phyloP scores from a whole-genome alignment of 2,113 vertebrate species.

The Corythoichthys haematopterus region DNA sequence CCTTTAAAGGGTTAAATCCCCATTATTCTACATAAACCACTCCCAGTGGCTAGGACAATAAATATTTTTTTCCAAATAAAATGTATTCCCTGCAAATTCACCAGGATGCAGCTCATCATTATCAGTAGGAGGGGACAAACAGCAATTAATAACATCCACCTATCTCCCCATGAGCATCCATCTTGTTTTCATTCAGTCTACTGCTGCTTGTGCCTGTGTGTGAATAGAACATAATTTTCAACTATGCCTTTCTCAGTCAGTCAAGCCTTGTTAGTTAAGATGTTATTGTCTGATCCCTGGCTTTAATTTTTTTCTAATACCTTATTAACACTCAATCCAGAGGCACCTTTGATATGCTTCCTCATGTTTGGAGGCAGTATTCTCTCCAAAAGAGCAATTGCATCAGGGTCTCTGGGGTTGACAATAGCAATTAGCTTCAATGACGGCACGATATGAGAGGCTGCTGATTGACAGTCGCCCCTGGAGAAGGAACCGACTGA shows the following conservation, averaged over 20 bases:
- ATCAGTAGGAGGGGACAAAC: constrained; percentile 82
- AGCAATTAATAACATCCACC: constrained; percentile 82
- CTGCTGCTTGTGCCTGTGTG: constrained; percentile 45
- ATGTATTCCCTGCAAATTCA: constrained; percentile 85
- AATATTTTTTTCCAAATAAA: constrained; percentile 85
- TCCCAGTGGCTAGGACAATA: constrained; percentile 82
- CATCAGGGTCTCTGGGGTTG: constrained; percentile 66
- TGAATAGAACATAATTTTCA: constrained; percentile 38
- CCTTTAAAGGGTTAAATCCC: constrained; percentile 71
- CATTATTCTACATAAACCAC: constrained; percentile 78
- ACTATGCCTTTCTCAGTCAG: constrained; percentile 32
- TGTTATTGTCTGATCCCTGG: constrained; percentile 55
- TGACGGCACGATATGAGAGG: constrained; percentile 63
- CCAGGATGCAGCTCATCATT: constrained; percentile 82
- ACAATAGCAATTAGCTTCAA: constrained; percentile 74
- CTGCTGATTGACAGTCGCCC: constrained; percentile 69
- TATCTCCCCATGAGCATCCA: constrained; percentile 67
- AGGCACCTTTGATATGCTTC: constrained; percentile 60
- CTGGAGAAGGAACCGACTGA: constrained; percentile 70
- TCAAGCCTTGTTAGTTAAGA: constrained; percentile 36
- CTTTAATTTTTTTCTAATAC: constrained; percentile 59
- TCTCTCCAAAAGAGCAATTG: constrained; percentile 64
- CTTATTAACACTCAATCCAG: constrained; percentile 55
- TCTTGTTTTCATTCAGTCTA: constrained; percentile 77
- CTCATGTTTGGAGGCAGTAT: constrained; percentile 63